Evolutionary conservation across 2,888 invertebrate genomes (phyloP).

Genomic region (Hypolimnas misippus): DNA sequence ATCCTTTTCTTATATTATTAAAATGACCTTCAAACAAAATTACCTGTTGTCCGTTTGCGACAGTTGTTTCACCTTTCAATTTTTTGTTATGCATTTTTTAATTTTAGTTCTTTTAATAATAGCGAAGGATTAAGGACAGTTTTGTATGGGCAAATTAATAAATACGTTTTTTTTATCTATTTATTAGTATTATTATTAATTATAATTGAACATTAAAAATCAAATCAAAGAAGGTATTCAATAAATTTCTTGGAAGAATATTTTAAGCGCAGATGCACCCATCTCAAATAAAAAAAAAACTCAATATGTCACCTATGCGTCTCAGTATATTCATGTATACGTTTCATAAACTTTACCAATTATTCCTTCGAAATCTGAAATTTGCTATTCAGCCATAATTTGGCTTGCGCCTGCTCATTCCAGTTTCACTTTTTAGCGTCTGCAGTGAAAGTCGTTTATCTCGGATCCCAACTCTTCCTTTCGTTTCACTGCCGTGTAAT

Average conservation of each 20-base stretch:
- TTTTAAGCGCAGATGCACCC: not conserved
- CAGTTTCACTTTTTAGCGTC: slow-evolving; percentile 82
- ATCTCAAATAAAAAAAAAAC: not conserved
- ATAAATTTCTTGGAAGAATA: too few relatives aligned
- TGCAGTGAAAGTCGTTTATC: slow-evolving; percentile 76
- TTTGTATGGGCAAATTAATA: too few relatives aligned
- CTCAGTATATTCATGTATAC: not conserved
- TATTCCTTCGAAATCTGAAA: slow-evolving; percentile 24
- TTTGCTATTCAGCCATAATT: slow-evolving; percentile 59
- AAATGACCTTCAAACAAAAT: slow-evolving; percentile 55
- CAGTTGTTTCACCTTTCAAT: slow-evolving; percentile 43
- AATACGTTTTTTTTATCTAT: too few relatives aligned
- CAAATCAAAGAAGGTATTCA: too few relatives aligned
- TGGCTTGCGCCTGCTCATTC: slow-evolving; percentile 59
- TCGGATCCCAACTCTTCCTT: slow-evolving; percentile 73
- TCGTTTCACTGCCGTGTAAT: slow-evolving; percentile 51
- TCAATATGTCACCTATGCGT: not conserved
- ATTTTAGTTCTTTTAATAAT: slow-evolving; percentile 30
- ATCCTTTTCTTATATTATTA: slow-evolving; percentile 43
- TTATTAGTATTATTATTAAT: not conserved
- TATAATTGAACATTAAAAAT: too few relatives aligned
- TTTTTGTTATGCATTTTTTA: slow-evolving; percentile 24
- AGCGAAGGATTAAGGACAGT: not conserved
- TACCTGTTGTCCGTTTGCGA: slow-evolving; percentile 43
- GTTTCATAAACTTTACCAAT: not conserved